These are phyloP conservation scores for Pao palembangensis DNA, from an alignment of 2,113 vertebrate species.

Conservation along the genomic window DNA sequence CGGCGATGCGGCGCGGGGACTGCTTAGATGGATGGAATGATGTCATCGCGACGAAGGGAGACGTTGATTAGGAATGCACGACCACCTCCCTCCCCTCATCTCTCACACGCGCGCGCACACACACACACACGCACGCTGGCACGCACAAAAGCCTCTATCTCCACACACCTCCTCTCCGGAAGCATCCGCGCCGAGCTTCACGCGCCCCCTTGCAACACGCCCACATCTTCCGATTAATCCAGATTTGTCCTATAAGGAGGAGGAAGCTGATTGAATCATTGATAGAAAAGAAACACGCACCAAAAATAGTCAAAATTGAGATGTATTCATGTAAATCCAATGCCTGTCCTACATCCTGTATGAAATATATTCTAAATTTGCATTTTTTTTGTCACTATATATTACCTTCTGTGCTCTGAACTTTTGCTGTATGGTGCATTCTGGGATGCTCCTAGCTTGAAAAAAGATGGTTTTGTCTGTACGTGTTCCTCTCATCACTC, in stretches of 20 bases:
- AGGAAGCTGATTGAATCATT: slow-evolving; percentile 54
- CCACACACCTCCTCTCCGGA: slow-evolving; percentile 36
- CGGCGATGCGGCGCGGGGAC: slow-evolving; percentile 59
- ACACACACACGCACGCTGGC: background rate
- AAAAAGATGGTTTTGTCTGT: too few relatives aligned
- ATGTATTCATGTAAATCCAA: slow-evolving; percentile 11
- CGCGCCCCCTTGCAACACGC: slow-evolving; percentile 32
- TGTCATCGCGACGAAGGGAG: slow-evolving; percentile 73
- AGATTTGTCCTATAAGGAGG: slow-evolving; percentile 49
- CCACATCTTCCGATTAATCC: slow-evolving; percentile 59
- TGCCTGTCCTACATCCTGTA: too few relatives aligned
- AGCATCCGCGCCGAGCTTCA: slow-evolving; percentile 39
- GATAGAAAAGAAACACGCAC: slow-evolving; percentile 37
- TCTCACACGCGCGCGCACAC: background rate
- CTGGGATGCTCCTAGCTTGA: too few relatives aligned
- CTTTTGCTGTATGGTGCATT: too few relatives aligned
- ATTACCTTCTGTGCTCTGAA: too few relatives aligned
- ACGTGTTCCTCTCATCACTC: too few relatives aligned
- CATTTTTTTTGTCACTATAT: too few relatives aligned
- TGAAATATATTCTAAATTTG: too few relatives aligned
- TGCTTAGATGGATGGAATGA: slow-evolving; percentile 59
- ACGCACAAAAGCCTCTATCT: background rate
- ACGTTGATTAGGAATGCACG: slow-evolving; percentile 50
- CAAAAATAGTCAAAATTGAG: slow-evolving; percentile 33
- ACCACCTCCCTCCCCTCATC: slow-evolving; percentile 1